These are phyloP conservation scores for Lophochroa leadbeateri DNA, from an alignment of 2,113 vertebrate genomes.

Conservation along the genomic window DNA sequence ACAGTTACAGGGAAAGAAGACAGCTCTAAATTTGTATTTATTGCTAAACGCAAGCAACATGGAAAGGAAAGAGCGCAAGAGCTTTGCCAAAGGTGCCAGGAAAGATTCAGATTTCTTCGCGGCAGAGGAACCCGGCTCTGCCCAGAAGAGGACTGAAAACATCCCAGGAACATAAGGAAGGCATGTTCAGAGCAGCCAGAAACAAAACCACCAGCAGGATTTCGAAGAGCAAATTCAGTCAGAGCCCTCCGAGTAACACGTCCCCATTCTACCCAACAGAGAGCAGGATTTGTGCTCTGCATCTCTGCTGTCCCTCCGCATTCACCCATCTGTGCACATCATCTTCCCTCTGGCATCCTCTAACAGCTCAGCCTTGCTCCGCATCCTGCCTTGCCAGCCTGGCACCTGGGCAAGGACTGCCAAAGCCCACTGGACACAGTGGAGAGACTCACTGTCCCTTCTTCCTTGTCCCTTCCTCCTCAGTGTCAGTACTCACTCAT, in stretches of 20 bases:
- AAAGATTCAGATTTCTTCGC: background rate
- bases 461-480: background rate
- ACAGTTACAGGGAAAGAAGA: background rate
- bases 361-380: background rate
- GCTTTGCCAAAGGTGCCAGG: background rate
- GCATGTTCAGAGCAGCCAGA: background rate
- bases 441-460: background rate
- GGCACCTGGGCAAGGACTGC: background rate
- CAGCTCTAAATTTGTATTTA: background rate
- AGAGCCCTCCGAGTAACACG: background rate
- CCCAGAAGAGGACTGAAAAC: background rate
- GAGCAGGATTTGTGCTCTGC: background rate
- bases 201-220: background rate
- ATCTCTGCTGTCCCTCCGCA: rapidly evolving
- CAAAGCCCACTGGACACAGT: background rate
- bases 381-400: background rate
- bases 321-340: background rate
- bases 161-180: background rate
- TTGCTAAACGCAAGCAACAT: background rate
- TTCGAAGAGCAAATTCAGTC: rapidly evolving
- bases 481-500: background rate
- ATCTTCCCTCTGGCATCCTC: background rate
- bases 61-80: background rate
- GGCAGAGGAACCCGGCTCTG: background rate
- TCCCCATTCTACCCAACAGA: background rate